A percentile compares a stretch with the other conserved stretches of the same genome.
These are phyloP conservation scores for Drosophila mayri DNA, from an alignment of 1,140 invertebrate genomes.

Conservation along the genomic window DNA sequence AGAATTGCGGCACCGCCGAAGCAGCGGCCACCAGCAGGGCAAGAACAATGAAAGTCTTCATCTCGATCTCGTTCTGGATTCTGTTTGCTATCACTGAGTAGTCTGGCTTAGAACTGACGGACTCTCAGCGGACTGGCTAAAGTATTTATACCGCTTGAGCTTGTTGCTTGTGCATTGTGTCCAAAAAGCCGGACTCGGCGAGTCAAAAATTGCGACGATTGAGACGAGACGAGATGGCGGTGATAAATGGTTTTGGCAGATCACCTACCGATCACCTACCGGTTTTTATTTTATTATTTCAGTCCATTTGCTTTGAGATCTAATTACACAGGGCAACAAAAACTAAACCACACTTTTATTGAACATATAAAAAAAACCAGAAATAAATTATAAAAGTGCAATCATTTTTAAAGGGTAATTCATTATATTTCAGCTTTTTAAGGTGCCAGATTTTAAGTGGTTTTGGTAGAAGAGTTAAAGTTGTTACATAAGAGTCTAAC, in stretches of 20 bases:
- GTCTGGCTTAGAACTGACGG: conserved; percentile 60
- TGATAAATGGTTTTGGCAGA: conserved; percentile 45
- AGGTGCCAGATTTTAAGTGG: background rate
- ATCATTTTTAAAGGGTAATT: too few relatives aligned
- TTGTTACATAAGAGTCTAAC: too few relatives aligned
- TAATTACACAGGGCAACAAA: conserved; percentile 53
- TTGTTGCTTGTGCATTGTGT: conserved; percentile 29
- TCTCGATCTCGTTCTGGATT: conserved; percentile 22
- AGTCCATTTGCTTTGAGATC: conserved; percentile 49
- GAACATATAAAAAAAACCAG: background rate
- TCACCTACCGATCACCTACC: conserved; percentile 64
- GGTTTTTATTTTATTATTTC: conserved; percentile 59
- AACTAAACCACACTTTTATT: background rate
- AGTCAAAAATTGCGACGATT: conserved; percentile 15
- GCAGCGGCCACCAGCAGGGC: conserved; percentile 49
- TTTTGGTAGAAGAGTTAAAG: background rate
- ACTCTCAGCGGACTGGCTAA: conserved; percentile 15
- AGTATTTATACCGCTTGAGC: conserved; percentile 58
- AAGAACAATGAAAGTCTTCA: conserved; percentile 69
- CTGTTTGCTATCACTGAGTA: conserved; percentile 25
- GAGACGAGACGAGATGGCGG: conserved; percentile 12
- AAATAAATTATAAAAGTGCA: background rate
- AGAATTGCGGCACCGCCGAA: conserved; percentile 53
- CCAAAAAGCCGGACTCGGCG: conserved; percentile 12
- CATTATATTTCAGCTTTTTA: too few relatives aligned